Base-by-base conservation (phyloP, 1,140 invertebrate genomes). In the Ooceraea biroi region DNA sequence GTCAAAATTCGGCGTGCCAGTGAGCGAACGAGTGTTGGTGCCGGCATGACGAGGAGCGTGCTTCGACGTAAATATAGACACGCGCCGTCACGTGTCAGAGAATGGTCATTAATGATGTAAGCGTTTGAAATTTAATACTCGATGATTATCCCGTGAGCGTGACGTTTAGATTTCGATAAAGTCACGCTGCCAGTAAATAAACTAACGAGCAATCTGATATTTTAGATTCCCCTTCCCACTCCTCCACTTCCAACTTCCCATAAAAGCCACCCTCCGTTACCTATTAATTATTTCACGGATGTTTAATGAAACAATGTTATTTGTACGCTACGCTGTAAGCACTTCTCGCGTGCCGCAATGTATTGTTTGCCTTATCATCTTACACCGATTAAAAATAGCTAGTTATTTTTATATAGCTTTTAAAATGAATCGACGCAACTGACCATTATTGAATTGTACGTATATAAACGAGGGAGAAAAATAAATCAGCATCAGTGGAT, bases 101-200 rank as follows among this genome's bases (percentile, higher is more conserved):
- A 88, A 82, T 65, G 22, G 55, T 71, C 69, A 87, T 77, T 76
- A 87, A 86, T 86, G 80, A 87, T 87, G 82, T 68, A 82, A 88
- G 69, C 86, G 41, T 80, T 82, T 60, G 82, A 88, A 84, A 80
- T 87, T 71, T 68, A 50, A 72, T 25, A 48, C 48, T 50, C 5
- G 5, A 72, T 63, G 48, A 86, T 74, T 85, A 85, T 68, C 68
- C 48, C 12, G 50, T 17, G 3, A 60, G 36, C 48, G 46, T 41
- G 61, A 36, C 63, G 65, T 80, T 69, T 69, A 52, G 46, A 69
- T 69, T 80, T 71, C 65, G 68, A 80, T 80, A 80, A 71, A 80
- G 76, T 71, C 65, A 36, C 63, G 12, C 58, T 27, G 30, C 30
- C 30, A 30, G 36, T 57, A 69, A 78, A 78, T 57, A 36, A 69